A percentile compares a stretch with the other conserved stretches of the same genome.
These are phyloP conservation scores for Aphidius gifuensis DNA, from an alignment of 1,140 invertebrate genomes.

Conservation along the genomic window DNA sequence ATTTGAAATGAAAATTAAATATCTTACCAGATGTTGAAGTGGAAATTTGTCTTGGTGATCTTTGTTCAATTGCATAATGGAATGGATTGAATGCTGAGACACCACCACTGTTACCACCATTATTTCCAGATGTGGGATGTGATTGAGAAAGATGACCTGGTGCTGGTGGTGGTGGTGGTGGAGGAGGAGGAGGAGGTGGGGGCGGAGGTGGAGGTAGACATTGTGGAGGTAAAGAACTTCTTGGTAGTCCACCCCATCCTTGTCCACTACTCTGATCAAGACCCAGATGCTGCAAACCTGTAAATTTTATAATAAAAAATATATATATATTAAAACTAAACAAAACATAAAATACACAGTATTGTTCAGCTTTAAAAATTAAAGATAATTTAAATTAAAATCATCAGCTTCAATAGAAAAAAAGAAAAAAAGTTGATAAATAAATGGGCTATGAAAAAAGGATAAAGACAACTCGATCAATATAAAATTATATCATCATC, in stretches of 20 bases:
- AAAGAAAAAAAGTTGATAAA: constrained; percentile 12
- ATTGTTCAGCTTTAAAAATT: no score
- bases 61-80: constrained; percentile 50
- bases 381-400: no score
- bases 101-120: constrained; percentile 28
- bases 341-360: background rate
- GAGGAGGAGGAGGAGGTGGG: constrained; percentile 49
- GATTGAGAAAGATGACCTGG: constrained; percentile 49
- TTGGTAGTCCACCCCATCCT: constrained; percentile 50
- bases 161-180: constrained; percentile 47
- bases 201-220: constrained; percentile 51
- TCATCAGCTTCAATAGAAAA: background rate
- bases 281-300: constrained; percentile 50
- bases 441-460: constrained; percentile 14
- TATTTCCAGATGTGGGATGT: constrained; percentile 32
- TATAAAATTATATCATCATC: constrained; percentile 53
- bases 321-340: background rate
- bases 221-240: constrained; percentile 48
- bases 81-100: constrained; percentile 54
- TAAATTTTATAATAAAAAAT: constrained; percentile 6
- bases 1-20: background rate
- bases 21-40: constrained; percentile 40
- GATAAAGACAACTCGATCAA: constrained; percentile 41
- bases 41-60: constrained; percentile 45
- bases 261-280: constrained; percentile 48